A percentile compares a stretch with the other conserved stretches of the same genome.
phyloP scores from a whole-genome alignment of 2,888 invertebrate species.

The Scaptomyza parva region DNA sequence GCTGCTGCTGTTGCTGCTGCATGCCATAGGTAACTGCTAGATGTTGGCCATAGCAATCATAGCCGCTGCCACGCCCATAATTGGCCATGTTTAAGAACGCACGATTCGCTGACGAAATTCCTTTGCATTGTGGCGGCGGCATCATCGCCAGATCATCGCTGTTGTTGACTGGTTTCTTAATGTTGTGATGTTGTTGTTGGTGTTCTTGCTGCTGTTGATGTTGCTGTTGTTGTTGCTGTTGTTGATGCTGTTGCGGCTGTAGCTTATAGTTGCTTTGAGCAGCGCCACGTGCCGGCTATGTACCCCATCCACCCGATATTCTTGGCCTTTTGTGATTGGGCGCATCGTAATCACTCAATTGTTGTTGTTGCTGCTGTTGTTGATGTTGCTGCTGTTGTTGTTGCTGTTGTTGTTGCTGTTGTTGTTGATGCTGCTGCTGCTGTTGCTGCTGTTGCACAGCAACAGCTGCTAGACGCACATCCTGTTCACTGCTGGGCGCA shows the following conservation, averaged over 20 bases:
- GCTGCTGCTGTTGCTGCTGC: slow-evolving; percentile 38
- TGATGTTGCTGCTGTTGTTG: slow-evolving; percentile 78
- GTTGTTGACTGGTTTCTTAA: slow-evolving; percentile 61
- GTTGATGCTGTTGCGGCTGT: slow-evolving; percentile 44
- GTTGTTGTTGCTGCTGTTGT: slow-evolving; percentile 79
- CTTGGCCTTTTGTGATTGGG: slow-evolving; percentile 91
- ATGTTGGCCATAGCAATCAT: slow-evolving; percentile 73
- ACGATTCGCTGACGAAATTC: slow-evolving; percentile 30
- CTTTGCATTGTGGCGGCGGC: slow-evolving; percentile 77
- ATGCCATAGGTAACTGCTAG: slow-evolving; percentile 55
- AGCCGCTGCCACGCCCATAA: slow-evolving; percentile 58
- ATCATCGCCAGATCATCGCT: slow-evolving; percentile 71
- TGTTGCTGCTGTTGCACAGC: slow-evolving; percentile 64
- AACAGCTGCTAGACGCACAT: slow-evolving; percentile 84
- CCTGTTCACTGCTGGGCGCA: slow-evolving; percentile 93
- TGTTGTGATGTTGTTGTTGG: slow-evolving; percentile 64
- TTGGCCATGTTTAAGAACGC: slow-evolving; percentile 24
- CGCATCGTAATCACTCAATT: slow-evolving; percentile 87
- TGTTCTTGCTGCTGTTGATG: too few species aligned
- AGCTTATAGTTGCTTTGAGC: slow-evolving; percentile 50
- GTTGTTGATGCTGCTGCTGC: slow-evolving; percentile 80
- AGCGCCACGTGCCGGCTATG: slow-evolving; percentile 87
- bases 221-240: slow-evolving; percentile 50
- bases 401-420: slow-evolving; percentile 79
- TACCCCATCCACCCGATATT: slow-evolving; percentile 95